phyloP scores from a whole-genome alignment of 2,888 invertebrate genomes.

The Drosophila quinaria region DNA sequence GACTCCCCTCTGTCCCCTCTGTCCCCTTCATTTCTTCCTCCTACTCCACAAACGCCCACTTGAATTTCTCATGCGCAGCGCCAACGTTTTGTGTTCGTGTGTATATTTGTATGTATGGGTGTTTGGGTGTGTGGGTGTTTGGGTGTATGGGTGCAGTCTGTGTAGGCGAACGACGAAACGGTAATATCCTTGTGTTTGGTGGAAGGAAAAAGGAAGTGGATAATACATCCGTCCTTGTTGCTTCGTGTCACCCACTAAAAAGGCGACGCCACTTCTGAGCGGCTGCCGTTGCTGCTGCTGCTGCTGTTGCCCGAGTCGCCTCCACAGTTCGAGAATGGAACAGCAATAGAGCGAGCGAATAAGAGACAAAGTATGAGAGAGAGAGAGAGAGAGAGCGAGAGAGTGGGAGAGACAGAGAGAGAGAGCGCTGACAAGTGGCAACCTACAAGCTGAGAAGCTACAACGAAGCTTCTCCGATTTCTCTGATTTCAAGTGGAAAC shows the following conservation, averaged over 20 bases:
- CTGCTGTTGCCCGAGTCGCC: constrained; percentile 39
- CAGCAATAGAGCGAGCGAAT: constrained; percentile 28
- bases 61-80: constrained; percentile 40
- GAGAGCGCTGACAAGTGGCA: constrained; percentile 22
- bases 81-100: constrained; percentile 15
- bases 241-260: constrained; percentile 86
- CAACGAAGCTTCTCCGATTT: constrained; percentile 22
- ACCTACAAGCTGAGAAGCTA: constrained; percentile 39
- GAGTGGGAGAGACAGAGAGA: constrained; percentile 20
- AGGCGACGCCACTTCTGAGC: constrained; percentile 78
- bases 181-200: constrained; percentile 86
- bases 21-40: too few relatives aligned
- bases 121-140: constrained; percentile 32
- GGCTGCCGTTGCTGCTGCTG: constrained; percentile 33
- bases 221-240: constrained; percentile 87
- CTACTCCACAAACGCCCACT: constrained; percentile 23
- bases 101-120: constrained; percentile 23
- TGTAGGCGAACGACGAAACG: constrained; percentile 84
- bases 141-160: constrained; percentile 25
- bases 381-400: constrained; percentile 21
- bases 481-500: constrained; percentile 76
- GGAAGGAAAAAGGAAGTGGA: constrained; percentile 87
- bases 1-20: not conserved
- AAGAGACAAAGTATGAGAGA: constrained; percentile 19
- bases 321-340: constrained; percentile 29